Percentiles rank a stretch among this genome's conserved stretches.
Conservation (phyloP, 2,888 invertebrate genomes). For the Caenorhabditis sp. region DNA sequence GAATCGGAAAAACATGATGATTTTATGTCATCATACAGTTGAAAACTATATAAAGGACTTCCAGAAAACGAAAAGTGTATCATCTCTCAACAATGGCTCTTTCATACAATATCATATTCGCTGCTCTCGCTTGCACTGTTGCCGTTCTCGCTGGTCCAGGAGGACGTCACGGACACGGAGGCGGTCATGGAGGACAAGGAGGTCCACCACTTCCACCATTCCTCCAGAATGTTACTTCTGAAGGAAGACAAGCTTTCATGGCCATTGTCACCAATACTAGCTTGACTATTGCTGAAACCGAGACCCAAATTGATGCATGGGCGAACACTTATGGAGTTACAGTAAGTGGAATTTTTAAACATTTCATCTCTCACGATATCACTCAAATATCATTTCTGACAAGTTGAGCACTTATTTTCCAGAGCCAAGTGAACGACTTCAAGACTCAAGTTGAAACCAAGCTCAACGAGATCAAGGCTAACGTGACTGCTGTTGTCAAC, state of each 20-base stretch:
- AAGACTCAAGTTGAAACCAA: conserved; percentile 41
- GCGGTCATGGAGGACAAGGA: conserved; percentile 28
- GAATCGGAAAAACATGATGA: conserved; percentile 51
- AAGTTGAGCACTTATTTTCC: not conserved
- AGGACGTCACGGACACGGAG: conserved; percentile 52
- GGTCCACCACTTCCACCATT: conserved; percentile 50
- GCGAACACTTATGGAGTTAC: conserved; percentile 55
- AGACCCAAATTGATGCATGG: conserved; percentile 40
- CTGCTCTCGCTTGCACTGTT: conserved; percentile 37
- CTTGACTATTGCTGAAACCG: conserved; percentile 45
- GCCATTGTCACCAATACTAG: conserved; percentile 43
- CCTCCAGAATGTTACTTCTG: conserved; percentile 53
- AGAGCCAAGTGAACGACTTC: conserved; percentile 48
- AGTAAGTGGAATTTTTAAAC: conserved; percentile 10
- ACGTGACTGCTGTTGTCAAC: conserved; percentile 49
- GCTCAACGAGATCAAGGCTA: conserved; percentile 51
- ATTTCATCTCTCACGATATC: not conserved
- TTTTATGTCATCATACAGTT: conserved; percentile 44
- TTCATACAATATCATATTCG: conserved; percentile 40
- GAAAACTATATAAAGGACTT: conserved; percentile 33
- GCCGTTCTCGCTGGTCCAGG: conserved; percentile 41
- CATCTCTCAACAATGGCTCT: conserved; percentile 50
- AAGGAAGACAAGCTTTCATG: conserved; percentile 56
- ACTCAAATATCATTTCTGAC: no score
- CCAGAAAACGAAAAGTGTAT: conserved; percentile 8